Conservation (phyloP, 2,113 vertebrate species). For the Petromus typicus region DNA sequence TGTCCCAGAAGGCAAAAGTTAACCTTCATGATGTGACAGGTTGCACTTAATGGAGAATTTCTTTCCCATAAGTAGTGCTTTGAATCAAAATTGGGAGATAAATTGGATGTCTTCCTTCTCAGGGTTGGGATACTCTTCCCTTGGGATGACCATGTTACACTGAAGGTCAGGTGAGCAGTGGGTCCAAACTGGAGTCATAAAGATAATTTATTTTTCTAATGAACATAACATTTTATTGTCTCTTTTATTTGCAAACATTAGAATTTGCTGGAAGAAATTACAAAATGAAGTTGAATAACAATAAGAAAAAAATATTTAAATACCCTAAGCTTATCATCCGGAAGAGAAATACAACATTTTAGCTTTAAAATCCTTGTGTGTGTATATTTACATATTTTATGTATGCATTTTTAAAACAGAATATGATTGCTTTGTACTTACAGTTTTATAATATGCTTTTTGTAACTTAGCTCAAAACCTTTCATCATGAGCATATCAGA, state of each 20-base stretch:
- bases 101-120: background rate
- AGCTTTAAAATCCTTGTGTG: background rate
- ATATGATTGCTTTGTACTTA: background rate
- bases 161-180: background rate
- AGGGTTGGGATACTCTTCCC: background rate
- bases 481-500: constrained; percentile 23
- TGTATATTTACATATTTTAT: background rate
- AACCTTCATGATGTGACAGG: background rate
- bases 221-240: background rate
- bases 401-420: background rate
- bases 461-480: background rate
- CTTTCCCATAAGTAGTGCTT: background rate
- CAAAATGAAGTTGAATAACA: constrained; percentile 35
- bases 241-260: constrained; percentile 4
- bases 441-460: background rate
- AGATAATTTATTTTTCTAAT: background rate
- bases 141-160: background rate
- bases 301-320: background rate
- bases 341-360: constrained; percentile 37
- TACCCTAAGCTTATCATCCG: background rate
- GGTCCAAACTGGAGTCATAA: background rate
- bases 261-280: constrained; percentile 20
- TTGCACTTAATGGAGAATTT: background rate
- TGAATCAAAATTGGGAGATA: background rate
- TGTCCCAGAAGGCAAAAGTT: background rate